Base-by-base conservation (phyloP, 2,888 invertebrate genomes). In the Lasioglossum oenotherae region DNA sequence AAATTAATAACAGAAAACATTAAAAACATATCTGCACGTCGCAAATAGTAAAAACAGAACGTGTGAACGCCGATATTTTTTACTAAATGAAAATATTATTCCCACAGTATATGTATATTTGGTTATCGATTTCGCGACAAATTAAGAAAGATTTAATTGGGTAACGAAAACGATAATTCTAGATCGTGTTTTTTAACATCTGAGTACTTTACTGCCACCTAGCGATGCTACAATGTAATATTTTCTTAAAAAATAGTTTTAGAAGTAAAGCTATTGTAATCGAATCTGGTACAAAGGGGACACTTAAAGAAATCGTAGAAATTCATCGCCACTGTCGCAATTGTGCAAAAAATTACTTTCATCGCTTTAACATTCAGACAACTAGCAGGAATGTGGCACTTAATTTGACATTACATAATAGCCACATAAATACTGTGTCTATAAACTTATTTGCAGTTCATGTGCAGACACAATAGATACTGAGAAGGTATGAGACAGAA, bases 141-240 rank as follows among this genome's bases (percentile, higher is more conserved):
- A 71, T 74, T 19, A 53, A 86, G 64, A 80, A 73, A 71, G 27
- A 76, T 71, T 78, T 67, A 79, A 74, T 57, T 53, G n/a, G n/a
- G n/a, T 35, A n/a, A 78, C 41, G 74, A 44, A 74, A 76, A 76
- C 69, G 53, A 74, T 74, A 44, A 78, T 80, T 31, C 35, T 53
- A 77, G 81, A 79, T 49, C 35, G 69, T 76, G 44, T 69, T 57
- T 74, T 74, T 77, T 80, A 38, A 89, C 71, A 83, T 87, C 57
- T 27, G 78, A 88, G 80, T 86, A 88, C 87, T 91, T 80, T 87
- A 87, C 85, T 88, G 88, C 88, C 89, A 90, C 86, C 82, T 83
- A 80, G 82, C 71, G 80, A 86, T 86, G 80, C 81, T 85, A 82
- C 74, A 23, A 84, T 82, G 67, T 44, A 80, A 76, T 69, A 27